Base-by-base conservation (phyloP, 2,888 invertebrate species). In the Marasmarcha lunaedactyla region DNA sequence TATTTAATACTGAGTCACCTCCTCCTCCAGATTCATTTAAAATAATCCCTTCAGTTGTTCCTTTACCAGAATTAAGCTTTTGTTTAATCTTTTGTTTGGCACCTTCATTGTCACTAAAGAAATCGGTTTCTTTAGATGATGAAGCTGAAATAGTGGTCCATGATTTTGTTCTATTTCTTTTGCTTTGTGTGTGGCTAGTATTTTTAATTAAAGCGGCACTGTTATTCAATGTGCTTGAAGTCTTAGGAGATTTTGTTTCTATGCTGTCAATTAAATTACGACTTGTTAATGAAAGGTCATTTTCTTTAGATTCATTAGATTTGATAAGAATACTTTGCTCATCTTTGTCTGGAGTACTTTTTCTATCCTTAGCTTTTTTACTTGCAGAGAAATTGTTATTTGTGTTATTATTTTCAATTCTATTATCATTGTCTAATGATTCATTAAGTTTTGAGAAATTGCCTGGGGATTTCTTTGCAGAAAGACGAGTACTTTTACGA, bases 91-190 rank as follows among this genome's bases (percentile, higher is more conserved):
- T 63, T 45, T 60, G 66, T 39, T 60, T 68, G 20, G 42, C 39
- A 11, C 41, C 47, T 43, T 67, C 67, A 58, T 52, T 69, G 42
- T 77, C 74, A 51, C 72, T 76, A 39, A 55, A 57, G 46, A 59
- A 67, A 39, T 44, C 54, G 37, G 37, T 52, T 30, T 63, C 56
- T 34, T 45, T 51, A 38, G 44, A 15, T 41, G 51, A 44, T 36
- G 46, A 35, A 11, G 46, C 40, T 26, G 55, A 44, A 9, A 59
- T 40, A 25, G 56, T 57, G 42, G 71, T 64, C 62, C 66, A 73
- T 14, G 79, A 77, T 46, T 67, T 71, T 12, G 71, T 71, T 56
- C 76, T 62, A 35, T 57, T 59, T 42, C 69, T 65, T 48, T 68
- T 69, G 37, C 15, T 51, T 48, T 20, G 3, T 20, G 20, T 20